Base-by-base conservation (phyloP, 2,797 vertebrate genomes). In the Leptodactylus fallax region DNA sequence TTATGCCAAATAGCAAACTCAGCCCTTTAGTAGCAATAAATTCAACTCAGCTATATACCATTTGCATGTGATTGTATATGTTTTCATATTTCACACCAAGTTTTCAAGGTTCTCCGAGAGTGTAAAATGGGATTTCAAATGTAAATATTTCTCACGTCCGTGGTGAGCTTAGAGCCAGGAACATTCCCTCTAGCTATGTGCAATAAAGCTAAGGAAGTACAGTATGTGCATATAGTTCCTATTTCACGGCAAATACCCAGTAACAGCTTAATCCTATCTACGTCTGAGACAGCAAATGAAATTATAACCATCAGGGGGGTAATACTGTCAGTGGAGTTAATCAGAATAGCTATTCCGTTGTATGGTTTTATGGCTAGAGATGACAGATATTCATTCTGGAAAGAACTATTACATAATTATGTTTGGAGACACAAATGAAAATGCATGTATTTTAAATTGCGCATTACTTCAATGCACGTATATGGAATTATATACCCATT, bases 341-440 rank as follows among this genome's bases (percentile, higher is more conserved):
- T 60, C 55, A 49, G 51, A 61, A 60, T 84, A 10, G 36, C 53
- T 84, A 58, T 60, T 72, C 36, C 25, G 60, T 84, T 72, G 27
- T 47, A 49, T 61, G 14, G 76, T 84, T 74, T 84, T 25, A 84
- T 19, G 6, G 55, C 67, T 61, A 19, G 49, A 83, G 55, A 56
- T 74, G 69, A 76, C 69, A 84, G 69, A 74, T 61, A 60, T 61
- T 49, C 27, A 84, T 84, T 71, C 51, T 76, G 82, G 1, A 23
- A 76, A 74, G 25, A 74, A 45, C 71, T 60, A 76, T 84, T 84
- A 61, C 36, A 84, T 84, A 60, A 76, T 84, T 84, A 60, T 61
- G 49, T 74, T 58, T 49, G 27, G 53, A 76, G 82, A 84, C 27
- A 74, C 45, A 84, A 58, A 76, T 84, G 27, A 84, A 71, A 84